Evolutionary conservation across 2,888 invertebrate species (phyloP).

Genomic region (Epirrita christyi): DNA sequence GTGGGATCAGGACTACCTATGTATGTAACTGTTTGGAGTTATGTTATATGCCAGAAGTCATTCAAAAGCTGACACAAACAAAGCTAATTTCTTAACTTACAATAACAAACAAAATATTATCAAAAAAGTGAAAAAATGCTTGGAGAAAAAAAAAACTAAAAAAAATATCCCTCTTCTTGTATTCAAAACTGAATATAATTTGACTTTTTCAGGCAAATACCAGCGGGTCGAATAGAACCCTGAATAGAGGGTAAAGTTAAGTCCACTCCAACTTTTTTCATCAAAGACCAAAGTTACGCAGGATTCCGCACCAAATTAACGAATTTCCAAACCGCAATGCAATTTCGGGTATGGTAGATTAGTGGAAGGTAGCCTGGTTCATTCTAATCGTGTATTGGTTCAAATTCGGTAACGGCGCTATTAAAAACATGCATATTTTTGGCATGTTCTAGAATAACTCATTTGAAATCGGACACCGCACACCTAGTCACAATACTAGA

Average conservation of each 20-base stretch:
- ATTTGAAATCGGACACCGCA: too few species aligned
- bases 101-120: too few species aligned
- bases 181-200: conserved; percentile 21
- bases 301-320: conserved; percentile 30
- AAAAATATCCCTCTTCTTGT: neutral
- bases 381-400: neutral
- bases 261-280: conserved; percentile 33
- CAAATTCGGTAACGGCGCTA: neutral
- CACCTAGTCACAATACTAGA: too few species aligned
- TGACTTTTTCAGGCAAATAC: conserved; percentile 10
- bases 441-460: too few species aligned
- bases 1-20: too few species aligned
- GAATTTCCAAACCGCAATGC: conserved; percentile 27
- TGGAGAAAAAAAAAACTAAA: too few species aligned
- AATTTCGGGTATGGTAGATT: neutral
- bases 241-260: conserved; percentile 19
- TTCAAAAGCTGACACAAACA: too few species aligned
- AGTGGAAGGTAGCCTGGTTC: neutral
- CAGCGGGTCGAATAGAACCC: conserved; percentile 6
- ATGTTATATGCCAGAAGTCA: too few species aligned
- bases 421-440: too few species aligned
- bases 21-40: too few species aligned
- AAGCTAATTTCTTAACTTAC: too few species aligned
- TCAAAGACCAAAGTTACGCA: conserved; percentile 29
- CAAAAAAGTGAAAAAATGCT: too few species aligned